Evolutionary conservation across 2,797 vertebrate genomes (phyloP).

Genomic region (Synaphobranchus kaupii): DNA sequence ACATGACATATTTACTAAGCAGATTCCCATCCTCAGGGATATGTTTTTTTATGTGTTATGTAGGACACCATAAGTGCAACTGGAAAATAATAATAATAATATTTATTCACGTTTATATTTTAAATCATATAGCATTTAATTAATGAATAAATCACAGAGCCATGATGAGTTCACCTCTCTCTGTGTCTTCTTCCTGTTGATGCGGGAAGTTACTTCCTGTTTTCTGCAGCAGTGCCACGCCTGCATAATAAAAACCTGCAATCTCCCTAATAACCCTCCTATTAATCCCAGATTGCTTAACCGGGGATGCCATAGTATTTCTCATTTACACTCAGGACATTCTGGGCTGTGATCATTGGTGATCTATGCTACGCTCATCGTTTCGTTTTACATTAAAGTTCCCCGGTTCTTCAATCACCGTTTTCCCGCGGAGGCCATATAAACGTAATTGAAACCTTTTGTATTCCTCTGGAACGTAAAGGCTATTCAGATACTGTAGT

Average conservation of each 20-base stretch:
- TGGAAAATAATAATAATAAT: neutral
- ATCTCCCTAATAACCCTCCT: neutral
- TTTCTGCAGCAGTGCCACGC: neutral
- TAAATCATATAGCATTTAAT: too few species aligned
- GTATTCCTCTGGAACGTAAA: neutral
- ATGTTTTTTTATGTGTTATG: neutral
- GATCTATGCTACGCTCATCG: neutral
- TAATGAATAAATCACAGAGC: too few species aligned
- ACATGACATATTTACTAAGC: neutral
- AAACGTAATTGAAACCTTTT: neutral
- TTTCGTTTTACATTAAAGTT: neutral
- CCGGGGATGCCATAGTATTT: neutral
- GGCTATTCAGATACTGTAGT: neutral
- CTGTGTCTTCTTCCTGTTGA: neutral
- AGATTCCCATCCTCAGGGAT: neutral
- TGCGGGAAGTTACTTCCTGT: neutral
- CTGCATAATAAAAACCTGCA: neutral
- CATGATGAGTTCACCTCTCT: too few species aligned
- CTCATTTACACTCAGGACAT: neutral
- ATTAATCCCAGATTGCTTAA: neutral
- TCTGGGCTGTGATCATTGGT: neutral
- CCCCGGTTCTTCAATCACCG: neutral
- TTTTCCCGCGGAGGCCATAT: neutral
- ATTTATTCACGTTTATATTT: too few species aligned
- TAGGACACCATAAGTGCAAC: neutral